Base-by-base conservation (phyloP, 2,797 vertebrate genomes). In the Bucorvus abyssinicus region DNA sequence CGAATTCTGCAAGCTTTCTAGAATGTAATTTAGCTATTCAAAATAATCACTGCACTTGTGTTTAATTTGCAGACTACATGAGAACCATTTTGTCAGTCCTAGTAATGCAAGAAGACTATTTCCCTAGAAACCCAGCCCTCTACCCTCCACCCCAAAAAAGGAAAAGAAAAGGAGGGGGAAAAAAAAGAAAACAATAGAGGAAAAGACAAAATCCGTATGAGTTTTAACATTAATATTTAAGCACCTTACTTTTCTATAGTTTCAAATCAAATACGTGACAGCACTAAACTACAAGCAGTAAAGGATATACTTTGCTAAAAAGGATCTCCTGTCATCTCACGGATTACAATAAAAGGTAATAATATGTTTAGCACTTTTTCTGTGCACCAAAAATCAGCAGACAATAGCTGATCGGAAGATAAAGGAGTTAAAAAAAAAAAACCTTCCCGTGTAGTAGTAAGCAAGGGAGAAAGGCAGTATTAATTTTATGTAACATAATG, bases 21-120 rank as follows among this genome's bases (percentile, higher is more conserved):
- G 98, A 98, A 98, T 98, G 98, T 98, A 98, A 99, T 99, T 98
- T 98, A 98, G 98, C 98, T 98, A 98, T 98, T 98, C 98, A 98
- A 98, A 98, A 98, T 98, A 98, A 98, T 98, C 98, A 98, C 98
- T 97, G 97, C 97, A 98, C 98, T 98, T 98, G 97, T 98, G 98
- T 98, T 98, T 98, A 98, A 98, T 98, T 98, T 98, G 97, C 97
- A 97, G 97, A 97, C 96, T 98, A 98, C 97, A 98, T 96, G 97
- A 98, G 97, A 98, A 98, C 98, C 98, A 98, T 98, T 98, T 98
- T 98, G 98, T 98, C 98, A 98, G 97, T 95, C 97, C 98, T 91
- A 90, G 97, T 97, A 98, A 98, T 60, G 97, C 97, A 98, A 98
- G 97, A 98, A 97, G 97, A 98, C 97, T 98, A 98, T 97, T 97